Conservation (phyloP, 2,113 vertebrate species). For the Laticauda laticaudata region DNA sequence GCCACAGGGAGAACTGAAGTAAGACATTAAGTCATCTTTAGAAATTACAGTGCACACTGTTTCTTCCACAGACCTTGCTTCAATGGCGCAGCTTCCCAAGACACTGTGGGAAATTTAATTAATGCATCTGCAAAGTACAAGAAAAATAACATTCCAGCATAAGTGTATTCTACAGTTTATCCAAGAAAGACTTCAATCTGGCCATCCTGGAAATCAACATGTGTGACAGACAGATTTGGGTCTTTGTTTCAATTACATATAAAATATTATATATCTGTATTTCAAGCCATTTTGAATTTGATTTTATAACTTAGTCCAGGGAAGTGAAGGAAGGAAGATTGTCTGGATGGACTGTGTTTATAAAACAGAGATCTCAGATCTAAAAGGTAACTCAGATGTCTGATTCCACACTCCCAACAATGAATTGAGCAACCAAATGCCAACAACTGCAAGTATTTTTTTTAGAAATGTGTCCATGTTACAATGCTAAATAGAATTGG, state of each 20-base stretch:
- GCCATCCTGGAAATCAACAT: conserved; percentile 20
- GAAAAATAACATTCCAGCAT: conserved; percentile 28
- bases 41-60: conserved; percentile 8
- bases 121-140: conserved; percentile 14
- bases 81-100: not conserved
- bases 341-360: not conserved
- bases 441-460: not conserved
- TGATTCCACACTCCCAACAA: not conserved
- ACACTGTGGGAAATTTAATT: not conserved
- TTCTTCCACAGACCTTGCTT: not conserved
- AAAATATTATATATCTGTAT: not conserved
- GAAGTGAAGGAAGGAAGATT: not conserved
- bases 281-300: not conserved
- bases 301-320: not conserved
- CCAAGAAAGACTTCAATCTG: conserved; percentile 31
- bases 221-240: conserved; percentile 6
- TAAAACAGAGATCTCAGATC: not conserved
- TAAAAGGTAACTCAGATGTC: not conserved
- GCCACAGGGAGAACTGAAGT: conserved; percentile 8
- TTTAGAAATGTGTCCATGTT: not conserved
- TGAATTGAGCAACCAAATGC: not conserved
- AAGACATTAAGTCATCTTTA: conserved; percentile 27
- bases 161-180: conserved; percentile 10
- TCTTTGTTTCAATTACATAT: conserved; percentile 2
- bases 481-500: not conserved